Conservation (phyloP, 2,888 invertebrate genomes). For the Eilema caniola region DNA sequence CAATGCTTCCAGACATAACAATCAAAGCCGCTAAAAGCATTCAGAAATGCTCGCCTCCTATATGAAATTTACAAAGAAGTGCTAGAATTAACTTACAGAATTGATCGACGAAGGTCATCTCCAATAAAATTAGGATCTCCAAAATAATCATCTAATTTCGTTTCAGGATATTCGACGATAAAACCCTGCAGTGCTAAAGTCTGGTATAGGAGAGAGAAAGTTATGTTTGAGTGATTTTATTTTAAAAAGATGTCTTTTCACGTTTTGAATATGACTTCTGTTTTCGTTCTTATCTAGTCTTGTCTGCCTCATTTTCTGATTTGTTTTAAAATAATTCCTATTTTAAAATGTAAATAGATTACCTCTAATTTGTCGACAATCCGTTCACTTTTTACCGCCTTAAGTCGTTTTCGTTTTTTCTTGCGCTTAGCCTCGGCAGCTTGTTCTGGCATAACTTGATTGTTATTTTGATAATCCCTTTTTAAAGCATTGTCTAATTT, state of each 20-base stretch:
- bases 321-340: background rate
- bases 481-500: constrained; percentile 64
- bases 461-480: constrained; percentile 66
- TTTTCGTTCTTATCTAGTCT: too few species aligned
- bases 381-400: constrained; percentile 45
- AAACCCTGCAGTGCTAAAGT: constrained; percentile 59
- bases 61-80: too few species aligned
- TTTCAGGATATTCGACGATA: constrained; percentile 64
- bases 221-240: background rate
- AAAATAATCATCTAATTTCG: constrained; percentile 63
- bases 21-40: background rate
- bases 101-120: constrained; percentile 65
- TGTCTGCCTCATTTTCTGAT: background rate
- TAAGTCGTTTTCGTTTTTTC: constrained; percentile 45
- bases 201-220: constrained; percentile 50
- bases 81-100: constrained; percentile 54
- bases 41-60: background rate
- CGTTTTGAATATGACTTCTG: too few species aligned
- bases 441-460: constrained; percentile 64
- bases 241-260: too few species aligned
- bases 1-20: background rate
- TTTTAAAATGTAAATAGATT: background rate
- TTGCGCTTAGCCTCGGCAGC: constrained; percentile 50
- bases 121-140: constrained; percentile 76
- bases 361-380: constrained; percentile 64